Conservation (phyloP, 2,888 invertebrate species). For the Allolobophora icterica region DNA sequence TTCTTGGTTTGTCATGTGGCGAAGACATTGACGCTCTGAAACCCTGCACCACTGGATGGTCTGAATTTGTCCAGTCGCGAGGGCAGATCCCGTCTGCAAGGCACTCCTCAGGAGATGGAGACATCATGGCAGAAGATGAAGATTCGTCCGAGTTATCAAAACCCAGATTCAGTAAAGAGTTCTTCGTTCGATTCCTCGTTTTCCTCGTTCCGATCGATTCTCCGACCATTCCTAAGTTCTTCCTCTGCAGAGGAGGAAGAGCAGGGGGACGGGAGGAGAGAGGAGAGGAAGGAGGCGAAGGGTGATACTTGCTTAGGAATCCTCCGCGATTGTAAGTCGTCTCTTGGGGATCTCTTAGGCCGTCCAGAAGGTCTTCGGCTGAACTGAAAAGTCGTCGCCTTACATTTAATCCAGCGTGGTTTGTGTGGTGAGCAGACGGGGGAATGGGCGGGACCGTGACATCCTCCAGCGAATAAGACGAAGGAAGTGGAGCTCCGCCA, state of each 20-base stretch:
- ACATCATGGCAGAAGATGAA: not conserved
- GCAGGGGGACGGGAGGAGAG: not conserved
- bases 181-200: not conserved
- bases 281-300: not conserved
- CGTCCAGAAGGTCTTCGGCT: not conserved
- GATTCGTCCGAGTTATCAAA: not conserved
- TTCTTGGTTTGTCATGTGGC: not conserved
- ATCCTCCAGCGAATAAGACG: conserved; percentile 10
- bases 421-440: not conserved
- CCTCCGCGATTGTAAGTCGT: not conserved
- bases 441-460: not conserved
- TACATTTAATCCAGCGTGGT: not conserved
- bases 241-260: conserved; percentile 13
- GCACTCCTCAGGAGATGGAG: not conserved
- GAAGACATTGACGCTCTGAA: not conserved
- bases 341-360: not conserved
- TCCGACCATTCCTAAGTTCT: not conserved
- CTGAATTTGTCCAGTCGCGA: too few species aligned
- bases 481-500: not conserved
- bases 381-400: conserved; percentile 18
- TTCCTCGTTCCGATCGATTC: not conserved
- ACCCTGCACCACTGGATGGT: not conserved
- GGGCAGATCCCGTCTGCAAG: too few species aligned
- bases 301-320: not conserved
- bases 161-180: not conserved